A percentile compares a stretch with the other conserved stretches of the same genome.
Conservation (phyloP, 2,113 vertebrate species). For the Oophaga pumilio region DNA sequence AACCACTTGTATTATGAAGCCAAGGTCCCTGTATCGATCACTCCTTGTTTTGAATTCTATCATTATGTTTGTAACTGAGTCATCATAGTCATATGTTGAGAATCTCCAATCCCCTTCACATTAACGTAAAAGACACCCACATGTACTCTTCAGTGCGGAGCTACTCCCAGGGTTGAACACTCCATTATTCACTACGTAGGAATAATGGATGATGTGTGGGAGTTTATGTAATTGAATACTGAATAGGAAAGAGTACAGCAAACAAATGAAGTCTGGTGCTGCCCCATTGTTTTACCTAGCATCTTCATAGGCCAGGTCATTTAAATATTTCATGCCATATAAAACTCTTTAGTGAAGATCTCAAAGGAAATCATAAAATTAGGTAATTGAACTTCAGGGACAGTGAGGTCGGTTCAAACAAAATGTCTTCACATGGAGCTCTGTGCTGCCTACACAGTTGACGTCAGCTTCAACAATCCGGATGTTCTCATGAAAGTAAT, state of each 20-base stretch:
- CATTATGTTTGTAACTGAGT: neutral
- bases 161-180: neutral
- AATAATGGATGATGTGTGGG: neutral
- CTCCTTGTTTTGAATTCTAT: too few relatives aligned
- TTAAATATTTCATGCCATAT: neutral
- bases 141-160: neutral
- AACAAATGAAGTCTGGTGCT: slow-evolving; percentile 22
- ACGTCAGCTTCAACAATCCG: neutral
- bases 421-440: neutral
- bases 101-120: neutral
- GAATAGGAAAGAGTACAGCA: slow-evolving; percentile 1
- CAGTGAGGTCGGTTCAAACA: neutral
- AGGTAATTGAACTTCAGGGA: neutral
- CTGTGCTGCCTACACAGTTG: slow-evolving; percentile 7
- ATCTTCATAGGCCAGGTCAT: slow-evolving; percentile 5
- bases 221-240: slow-evolving; percentile 13
- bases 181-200: slow-evolving; percentile 33
- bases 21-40: neutral
- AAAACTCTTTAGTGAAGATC: neutral
- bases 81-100: neutral
- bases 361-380: neutral
- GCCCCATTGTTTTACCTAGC: neutral
- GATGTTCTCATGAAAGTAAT: neutral
- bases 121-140: slow-evolving; percentile 7
- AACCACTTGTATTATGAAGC: neutral